phyloP scores from a whole-genome alignment of 2,888 invertebrate species.

The Tipula vernalis region DNA sequence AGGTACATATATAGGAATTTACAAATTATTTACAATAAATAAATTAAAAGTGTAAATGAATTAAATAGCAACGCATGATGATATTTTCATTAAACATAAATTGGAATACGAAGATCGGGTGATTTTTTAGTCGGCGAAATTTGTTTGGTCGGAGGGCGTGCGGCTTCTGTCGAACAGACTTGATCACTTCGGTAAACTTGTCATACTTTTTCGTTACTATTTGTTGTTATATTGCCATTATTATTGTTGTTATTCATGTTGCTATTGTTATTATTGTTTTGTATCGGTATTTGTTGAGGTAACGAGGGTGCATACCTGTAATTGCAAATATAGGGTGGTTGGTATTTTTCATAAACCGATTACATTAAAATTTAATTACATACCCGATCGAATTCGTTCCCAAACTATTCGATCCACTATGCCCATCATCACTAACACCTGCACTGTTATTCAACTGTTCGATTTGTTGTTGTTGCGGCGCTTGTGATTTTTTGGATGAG shows the following conservation, averaged over 20 bases:
- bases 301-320: slow-evolving; percentile 23
- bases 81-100: slow-evolving; percentile 25
- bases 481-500: slow-evolving; percentile 18
- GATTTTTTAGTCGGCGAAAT: slow-evolving; percentile 31
- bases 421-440: slow-evolving; percentile 18
- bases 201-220: slow-evolving; percentile 35
- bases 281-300: slow-evolving; percentile 19
- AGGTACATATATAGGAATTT: neutral
- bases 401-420: slow-evolving; percentile 24
- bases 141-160: slow-evolving; percentile 15
- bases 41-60: neutral
- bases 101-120: slow-evolving; percentile 31
- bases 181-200: slow-evolving; percentile 36
- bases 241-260: neutral
- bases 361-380: neutral
- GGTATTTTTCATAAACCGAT: neutral
- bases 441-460: slow-evolving; percentile 19
- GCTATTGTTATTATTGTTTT: neutral
- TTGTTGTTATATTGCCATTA: slow-evolving; percentile 17
- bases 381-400: slow-evolving; percentile 27
- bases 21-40: neutral
- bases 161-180: slow-evolving; percentile 32
- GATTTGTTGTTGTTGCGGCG: slow-evolving; percentile 22
- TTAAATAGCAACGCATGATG: neutral
- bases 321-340: neutral